Evolutionary conservation across 2,113 vertebrate genomes (phyloP), one percentile per base, ranked within the genome.

Genomic region (Cyanoderma ruficeps): DNA sequence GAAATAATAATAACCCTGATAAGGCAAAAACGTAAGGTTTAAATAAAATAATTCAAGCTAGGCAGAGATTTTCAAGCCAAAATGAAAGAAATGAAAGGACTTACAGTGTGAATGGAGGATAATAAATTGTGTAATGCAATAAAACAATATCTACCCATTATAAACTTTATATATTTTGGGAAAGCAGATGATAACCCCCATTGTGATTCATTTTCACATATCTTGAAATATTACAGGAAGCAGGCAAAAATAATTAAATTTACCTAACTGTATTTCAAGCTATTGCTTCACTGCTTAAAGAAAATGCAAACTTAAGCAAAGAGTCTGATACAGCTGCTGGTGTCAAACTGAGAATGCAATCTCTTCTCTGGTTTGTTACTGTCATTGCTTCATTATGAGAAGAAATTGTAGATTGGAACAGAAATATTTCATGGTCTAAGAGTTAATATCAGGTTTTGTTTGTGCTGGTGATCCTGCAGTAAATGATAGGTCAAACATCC

Each of bases 341-440:
- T 39, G 41, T 94, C 95, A 95, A 95, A 95, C 89, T 79, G 94
- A 64, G 95, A 95, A 95, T 37, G 72, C 74, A 95, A 92, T 93
- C 89, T 91, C 83, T 68, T 37, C 81, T 70, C 87, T 72, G 79
- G 28, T 91, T 94, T 94, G 81, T 87, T 56, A 53, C 65, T 82
- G 70, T 87, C 53, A 20, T 27, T 61, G 77, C 53, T 93, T 95
- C 93, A 85, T 92, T 94, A 91, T 7, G 25, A 91, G 47, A 41
- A 91, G 57, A 84, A 93, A 93, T 12, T 53, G n/a, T 13, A 71
- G 44, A 79, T 18, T 71, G 57, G n/a, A 94, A 91, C 61, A 95
- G 80, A 89, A 94, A 57, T 91, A 84, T 68, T 96, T 89, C 77
- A 82, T 30, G 77, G 80, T 76, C 69, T 33, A 47, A 68, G 52